Evolutionary conservation across 2,113 vertebrate genomes (phyloP).

Genomic region (Aldabrachelys gigantea): DNA sequence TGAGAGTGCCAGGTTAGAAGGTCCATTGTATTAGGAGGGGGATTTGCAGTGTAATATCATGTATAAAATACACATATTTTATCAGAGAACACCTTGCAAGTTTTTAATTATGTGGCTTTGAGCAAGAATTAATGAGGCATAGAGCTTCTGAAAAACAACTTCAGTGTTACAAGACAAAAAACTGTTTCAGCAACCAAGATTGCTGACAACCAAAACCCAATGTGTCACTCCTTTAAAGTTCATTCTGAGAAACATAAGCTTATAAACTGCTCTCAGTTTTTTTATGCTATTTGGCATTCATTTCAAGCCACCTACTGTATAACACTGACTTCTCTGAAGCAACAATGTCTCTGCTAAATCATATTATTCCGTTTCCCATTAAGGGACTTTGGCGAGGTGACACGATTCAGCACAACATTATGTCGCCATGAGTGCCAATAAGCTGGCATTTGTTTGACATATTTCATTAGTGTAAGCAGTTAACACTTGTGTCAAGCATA

Average conservation of each 20-base stretch:
- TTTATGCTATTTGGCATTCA: neutral
- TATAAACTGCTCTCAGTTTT: neutral
- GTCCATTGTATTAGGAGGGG: neutral
- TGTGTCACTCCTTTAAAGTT: neutral
- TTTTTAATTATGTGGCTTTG: conserved; percentile 42
- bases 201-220: conserved; percentile 2
- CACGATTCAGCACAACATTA: neutral
- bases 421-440: neutral
- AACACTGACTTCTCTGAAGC: conserved; percentile 2
- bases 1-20: conserved; percentile 34
- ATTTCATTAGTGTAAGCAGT: neutral
- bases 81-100: neutral
- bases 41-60: neutral
- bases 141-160: conserved; percentile 40
- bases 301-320: neutral
- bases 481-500: neutral
- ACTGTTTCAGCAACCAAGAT: neutral
- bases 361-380: neutral
- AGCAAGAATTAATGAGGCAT: conserved; percentile 50
- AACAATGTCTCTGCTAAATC: neutral
- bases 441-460: neutral
- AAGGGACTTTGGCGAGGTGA: neutral
- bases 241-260: conserved; percentile 9
- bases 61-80: conserved; percentile 34
- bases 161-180: neutral